Base-by-base conservation (phyloP, 2,797 vertebrate species). In the Gephyroberyx darwinii region DNA sequence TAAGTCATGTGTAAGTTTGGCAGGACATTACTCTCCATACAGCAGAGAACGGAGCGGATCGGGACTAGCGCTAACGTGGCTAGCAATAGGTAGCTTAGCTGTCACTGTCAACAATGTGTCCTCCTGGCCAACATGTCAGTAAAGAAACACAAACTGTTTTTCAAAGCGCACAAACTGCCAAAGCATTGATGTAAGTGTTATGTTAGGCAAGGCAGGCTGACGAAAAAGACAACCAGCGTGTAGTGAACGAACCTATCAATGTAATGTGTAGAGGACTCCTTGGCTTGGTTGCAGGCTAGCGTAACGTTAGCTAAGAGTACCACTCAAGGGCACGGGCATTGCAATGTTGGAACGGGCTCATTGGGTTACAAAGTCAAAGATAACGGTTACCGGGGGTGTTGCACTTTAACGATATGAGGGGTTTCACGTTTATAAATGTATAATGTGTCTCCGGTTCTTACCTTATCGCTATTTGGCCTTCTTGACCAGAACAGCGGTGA, bases 381-480 rank as follows among this genome's bases (percentile, higher is more conserved):
- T 2, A 0, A 4, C 0, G 0, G 19, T 71, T 51, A 17, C 0
- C 0, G 5, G 1, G 5, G 2, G 0, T 4, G 0, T 14, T 53
- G 35, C 1, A 2, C 0, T 20, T 8, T 6, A 33, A 43, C 2
- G 17, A 7, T 5, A 26, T 20, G 13, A 1, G 0, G 5, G 0
- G 13, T 14, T 3, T 19, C 16, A 30, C 0, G 0, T 12, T 2
- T 10, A 5, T 3, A 1, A 5, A 1, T 64, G 17, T 20, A 50
- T 4, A 5, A 1, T 1, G 0, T 17, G 19, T 33, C 54, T 22
- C 0, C 0, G 14, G 0, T 12, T 78, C 91, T 90, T 92, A 95
- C 94, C 93, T 93, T 90, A 71, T 81, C 89, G 94, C 94, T 94
- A 93, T 94, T 94, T 94, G 93, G 94, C 90, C 94, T 94, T 93